These are phyloP conservation scores for Oncorhynchus mykiss DNA, from an alignment of 2,113 vertebrate species.

Conservation along the genomic window DNA sequence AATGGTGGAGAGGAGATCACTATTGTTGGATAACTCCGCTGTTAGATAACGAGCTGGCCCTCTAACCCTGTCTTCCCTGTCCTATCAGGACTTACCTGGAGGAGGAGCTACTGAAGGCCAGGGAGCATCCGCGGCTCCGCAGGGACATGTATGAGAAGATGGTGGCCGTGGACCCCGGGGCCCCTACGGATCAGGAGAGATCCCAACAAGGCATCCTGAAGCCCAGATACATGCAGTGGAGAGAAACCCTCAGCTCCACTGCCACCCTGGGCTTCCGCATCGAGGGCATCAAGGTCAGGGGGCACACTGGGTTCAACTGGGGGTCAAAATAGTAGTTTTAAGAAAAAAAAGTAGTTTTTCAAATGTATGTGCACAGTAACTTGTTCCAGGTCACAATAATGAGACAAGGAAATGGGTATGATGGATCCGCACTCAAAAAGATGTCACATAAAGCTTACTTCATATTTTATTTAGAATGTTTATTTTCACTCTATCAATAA, in stretches of 20 bases:
- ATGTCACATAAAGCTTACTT: too few relatives aligned
- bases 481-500: too few relatives aligned
- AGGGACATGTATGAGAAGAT: conserved; percentile 92
- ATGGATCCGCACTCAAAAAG: too few relatives aligned
- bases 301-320: neutral
- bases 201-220: conserved; percentile 81
- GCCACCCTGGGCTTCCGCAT: conserved; percentile 87
- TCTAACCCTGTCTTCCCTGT: neutral
- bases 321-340: neutral
- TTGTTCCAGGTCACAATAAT: too few relatives aligned
- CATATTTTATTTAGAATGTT: too few relatives aligned
- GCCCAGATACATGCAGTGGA: conserved; percentile 92
- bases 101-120: conserved; percentile 85
- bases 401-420: too few relatives aligned
- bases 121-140: conserved; percentile 79
- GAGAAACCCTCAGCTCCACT: conserved; percentile 87
- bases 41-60: neutral
- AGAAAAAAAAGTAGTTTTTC: too few relatives aligned
- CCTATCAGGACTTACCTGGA: conserved; percentile 84
- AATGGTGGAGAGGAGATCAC: too few relatives aligned
- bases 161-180: conserved; percentile 84
- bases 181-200: conserved; percentile 81
- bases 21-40: too few relatives aligned
- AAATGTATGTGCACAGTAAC: too few relatives aligned
- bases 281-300: conserved; percentile 86